Conservation (phyloP, 2,888 invertebrate genomes). For the Lutraria lutraria region DNA sequence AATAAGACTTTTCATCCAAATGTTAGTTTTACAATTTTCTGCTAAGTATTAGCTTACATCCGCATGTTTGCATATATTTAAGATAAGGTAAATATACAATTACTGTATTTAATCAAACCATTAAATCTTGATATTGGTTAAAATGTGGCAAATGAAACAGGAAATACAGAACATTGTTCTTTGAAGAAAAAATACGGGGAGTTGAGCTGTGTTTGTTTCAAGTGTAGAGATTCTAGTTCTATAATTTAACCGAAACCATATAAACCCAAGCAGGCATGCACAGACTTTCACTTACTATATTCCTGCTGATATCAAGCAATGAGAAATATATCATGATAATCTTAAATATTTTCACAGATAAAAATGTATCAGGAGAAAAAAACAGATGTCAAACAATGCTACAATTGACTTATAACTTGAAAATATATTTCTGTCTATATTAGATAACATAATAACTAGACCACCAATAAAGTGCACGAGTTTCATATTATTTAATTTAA, state of each 20-base stretch:
- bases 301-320: neutral
- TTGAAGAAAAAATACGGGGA: no score
- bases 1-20: neutral
- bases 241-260: no score
- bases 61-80: slow-evolving; percentile 18
- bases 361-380: neutral
- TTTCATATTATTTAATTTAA: no score
- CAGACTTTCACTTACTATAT: neutral
- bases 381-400: neutral
- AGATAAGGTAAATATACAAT: slow-evolving; percentile 25
- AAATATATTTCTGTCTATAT: neutral
- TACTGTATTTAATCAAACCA: slow-evolving; percentile 21
- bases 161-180: no score
- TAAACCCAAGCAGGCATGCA: no score
- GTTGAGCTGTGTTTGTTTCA: no score
- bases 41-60: slow-evolving; percentile 18
- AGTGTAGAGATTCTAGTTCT: no score
- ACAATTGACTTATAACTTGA: neutral
- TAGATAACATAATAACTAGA: no score
- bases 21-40: slow-evolving; percentile 8
- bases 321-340: neutral
- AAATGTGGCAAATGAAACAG: neutral
- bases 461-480: no score
- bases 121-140: neutral
- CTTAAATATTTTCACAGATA: slow-evolving; percentile 6